Evolutionary conservation across 2,113 vertebrate species (phyloP), one percentile per base, ranked within the genome.

Genomic region (Syngnathoides biaculeatus): DNA sequence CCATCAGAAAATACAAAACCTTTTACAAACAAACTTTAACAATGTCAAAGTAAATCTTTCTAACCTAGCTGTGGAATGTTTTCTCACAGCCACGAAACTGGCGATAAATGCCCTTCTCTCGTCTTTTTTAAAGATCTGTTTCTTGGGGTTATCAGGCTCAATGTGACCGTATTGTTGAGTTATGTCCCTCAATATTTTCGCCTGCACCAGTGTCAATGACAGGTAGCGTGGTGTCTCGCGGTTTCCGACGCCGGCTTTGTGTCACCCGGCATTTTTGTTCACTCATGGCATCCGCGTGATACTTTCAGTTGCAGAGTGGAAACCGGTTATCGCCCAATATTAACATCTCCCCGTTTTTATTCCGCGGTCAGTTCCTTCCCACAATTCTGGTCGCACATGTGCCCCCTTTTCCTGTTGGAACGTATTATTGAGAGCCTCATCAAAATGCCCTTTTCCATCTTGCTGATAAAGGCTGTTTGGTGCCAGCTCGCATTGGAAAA

Each of bases 401-500:
- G 39, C 39, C 26, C 38, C 53, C 27, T 59, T 62, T 67, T 68
- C 65, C 26, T 66, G 19, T 55, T 59, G 24, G 77, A 42, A 64
- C 67, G 65, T 48, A 40, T 75, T 72, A 84, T 68, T 77, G 66
- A 77, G 72, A 38, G 64, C 75, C 77, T 88, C 74, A 69, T 85
- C 65, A 81, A 79, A 82, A 86, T 77, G 56, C 77, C 62, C 68
- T 60, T 79, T 78, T 75, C 71, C 81, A 85, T 78, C 88, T 87
- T 79, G 74, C 75, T 65, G 78, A 78, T 86, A 87, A 87, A 83
- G 81, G 78, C 84, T 73, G 76, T 52, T 74, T 78, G 74, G 75
- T 83, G 79, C 82, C 81, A 80, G 77, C 74, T 59, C 62, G 70
- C 3, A 30, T 73, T 17, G 86, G 85, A 87, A 85, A 60, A 88